Percentiles rank a stretch among this genome's conserved stretches.
phyloP scores from a whole-genome alignment of 1,140 invertebrate genomes.

The Patella vulgata region DNA sequence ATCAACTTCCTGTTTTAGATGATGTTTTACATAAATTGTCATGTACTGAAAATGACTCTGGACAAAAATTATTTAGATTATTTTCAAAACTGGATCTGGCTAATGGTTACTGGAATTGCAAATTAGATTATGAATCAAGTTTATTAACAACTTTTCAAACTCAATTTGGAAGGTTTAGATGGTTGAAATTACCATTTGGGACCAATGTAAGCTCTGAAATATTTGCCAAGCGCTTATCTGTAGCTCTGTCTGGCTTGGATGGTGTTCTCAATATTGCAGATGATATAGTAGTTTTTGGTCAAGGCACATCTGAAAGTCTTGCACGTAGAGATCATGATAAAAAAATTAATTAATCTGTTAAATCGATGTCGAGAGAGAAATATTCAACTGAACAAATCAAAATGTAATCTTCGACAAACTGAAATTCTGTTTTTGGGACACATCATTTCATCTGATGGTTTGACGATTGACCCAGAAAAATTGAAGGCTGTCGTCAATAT shows the following conservation, averaged over 20 bases:
- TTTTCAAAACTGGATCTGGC: no score
- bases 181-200: conserved; percentile 24
- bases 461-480: no score
- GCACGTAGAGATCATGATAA: conserved; percentile 35
- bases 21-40: no score
- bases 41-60: no score
- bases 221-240: conserved; percentile 53
- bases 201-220: conserved; percentile 34
- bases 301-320: no score
- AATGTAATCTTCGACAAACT: background rate
- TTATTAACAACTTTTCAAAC: no score
- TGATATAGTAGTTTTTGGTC: conserved; percentile 58
- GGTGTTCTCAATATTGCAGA: conserved; percentile 57
- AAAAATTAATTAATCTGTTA: conserved; percentile 55
- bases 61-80: no score
- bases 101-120: no score
- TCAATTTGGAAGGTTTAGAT: no score
- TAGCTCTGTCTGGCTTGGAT: conserved; percentile 50
- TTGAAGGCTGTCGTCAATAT: background rate
- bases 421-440: background rate
- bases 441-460: no score
- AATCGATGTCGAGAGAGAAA: conserved; percentile 51
- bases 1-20: conserved; percentile 29
- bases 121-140: no score
- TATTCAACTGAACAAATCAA: conserved; percentile 59